Conservation (phyloP, 2,113 vertebrate genomes). For the Colius striatus region DNA sequence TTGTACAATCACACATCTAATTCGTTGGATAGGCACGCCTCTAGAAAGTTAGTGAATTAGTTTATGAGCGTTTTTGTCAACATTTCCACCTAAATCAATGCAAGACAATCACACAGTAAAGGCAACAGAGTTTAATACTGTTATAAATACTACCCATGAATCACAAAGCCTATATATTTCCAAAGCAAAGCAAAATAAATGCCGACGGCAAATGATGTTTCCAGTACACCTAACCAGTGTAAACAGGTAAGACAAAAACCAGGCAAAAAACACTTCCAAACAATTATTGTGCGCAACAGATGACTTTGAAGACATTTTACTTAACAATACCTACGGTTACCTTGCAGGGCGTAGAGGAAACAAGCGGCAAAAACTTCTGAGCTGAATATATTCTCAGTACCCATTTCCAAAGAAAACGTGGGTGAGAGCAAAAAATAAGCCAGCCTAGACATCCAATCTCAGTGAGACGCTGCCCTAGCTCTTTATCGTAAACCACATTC, state of each 20-base stretch:
- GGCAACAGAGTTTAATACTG: background rate
- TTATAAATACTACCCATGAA: background rate
- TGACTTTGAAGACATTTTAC: background rate
- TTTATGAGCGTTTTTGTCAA: background rate
- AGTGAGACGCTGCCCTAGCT: background rate
- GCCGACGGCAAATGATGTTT: background rate
- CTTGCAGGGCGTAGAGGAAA: background rate
- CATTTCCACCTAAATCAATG: background rate
- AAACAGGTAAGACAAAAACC: background rate
- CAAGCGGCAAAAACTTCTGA: background rate
- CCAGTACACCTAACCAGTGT: background rate
- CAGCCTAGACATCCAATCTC: background rate
- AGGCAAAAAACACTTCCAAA: fast-evolving
- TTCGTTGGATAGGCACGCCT: background rate
- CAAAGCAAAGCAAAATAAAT: background rate
- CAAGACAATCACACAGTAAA: background rate
- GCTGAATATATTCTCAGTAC: background rate
- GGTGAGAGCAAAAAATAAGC: background rate
- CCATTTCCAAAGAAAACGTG: fast-evolving
- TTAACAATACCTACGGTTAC: background rate
- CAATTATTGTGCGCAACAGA: background rate
- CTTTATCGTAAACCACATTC: fast-evolving
- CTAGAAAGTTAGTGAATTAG: background rate
- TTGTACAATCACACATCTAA: background rate
- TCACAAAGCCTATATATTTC: background rate